Percentiles rank a stretch among this genome's conserved stretches.
These are phyloP conservation scores for Cyphomyrus discorhynchus DNA, from an alignment of 2,113 vertebrate genomes.

Conservation along the genomic window DNA sequence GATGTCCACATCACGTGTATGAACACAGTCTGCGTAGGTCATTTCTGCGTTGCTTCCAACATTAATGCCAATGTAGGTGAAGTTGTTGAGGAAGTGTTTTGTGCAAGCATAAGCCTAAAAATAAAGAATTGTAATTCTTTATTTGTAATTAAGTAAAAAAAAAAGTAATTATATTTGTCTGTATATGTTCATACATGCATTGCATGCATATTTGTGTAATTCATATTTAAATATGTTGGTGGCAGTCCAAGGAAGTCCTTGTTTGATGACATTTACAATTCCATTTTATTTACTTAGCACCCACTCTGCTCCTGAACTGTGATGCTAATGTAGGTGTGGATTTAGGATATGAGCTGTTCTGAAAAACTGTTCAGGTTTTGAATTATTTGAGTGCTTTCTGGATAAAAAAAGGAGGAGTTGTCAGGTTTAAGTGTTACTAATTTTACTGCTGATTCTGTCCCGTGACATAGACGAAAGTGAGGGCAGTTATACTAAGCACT, in stretches of 20 bases:
- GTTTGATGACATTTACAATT: neutral
- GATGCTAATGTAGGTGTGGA: neutral
- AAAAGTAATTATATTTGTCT: neutral
- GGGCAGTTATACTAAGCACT: neutral
- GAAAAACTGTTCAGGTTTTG: neutral
- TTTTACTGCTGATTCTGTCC: neutral
- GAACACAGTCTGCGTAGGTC: conserved; percentile 37
- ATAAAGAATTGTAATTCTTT: neutral
- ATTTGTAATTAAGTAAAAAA: neutral
- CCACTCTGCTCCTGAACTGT: neutral
- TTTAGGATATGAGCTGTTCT: neutral
- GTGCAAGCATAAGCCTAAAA: conserved; percentile 29
- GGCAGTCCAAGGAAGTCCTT: neutral
- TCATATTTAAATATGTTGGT: neutral
- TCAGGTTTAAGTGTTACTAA: neutral
- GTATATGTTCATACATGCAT: neutral
- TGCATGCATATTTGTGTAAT: neutral
- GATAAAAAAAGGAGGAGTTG: neutral
- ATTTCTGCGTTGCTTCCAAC: neutral
- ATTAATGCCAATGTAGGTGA: neutral
- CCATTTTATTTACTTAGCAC: neutral
- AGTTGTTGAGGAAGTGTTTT: conserved; percentile 37
- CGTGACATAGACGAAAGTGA: neutral
- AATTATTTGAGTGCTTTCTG: neutral
- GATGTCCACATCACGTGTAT: conserved; percentile 66